These are phyloP conservation scores for Odocoileus hemionus DNA, from an alignment of 2,113 vertebrate species.

Conservation along the genomic window DNA sequence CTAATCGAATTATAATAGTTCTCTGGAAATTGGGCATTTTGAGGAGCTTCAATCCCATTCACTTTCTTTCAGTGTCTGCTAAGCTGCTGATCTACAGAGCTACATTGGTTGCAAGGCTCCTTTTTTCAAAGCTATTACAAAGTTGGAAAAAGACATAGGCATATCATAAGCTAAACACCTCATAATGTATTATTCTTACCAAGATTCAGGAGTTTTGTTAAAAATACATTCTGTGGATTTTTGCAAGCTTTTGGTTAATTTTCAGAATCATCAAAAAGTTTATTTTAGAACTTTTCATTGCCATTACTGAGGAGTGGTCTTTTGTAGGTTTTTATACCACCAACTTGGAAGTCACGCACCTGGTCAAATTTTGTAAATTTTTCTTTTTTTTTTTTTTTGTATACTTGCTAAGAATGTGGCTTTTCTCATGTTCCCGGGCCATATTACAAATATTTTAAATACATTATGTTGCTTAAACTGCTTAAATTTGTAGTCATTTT, in stretches of 20 bases:
- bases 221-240: neutral
- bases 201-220: neutral
- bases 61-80: neutral
- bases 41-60: neutral
- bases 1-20: neutral
- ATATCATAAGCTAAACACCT: neutral
- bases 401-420: neutral
- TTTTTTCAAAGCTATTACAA: neutral
- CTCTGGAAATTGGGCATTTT: neutral
- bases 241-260: neutral
- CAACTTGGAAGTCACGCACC: neutral
- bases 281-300: neutral
- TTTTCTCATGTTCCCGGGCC: neutral
- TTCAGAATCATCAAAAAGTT: neutral
- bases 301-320: neutral
- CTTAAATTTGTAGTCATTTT: neutral
- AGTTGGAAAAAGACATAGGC: neutral
- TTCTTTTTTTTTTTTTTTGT: neutral
- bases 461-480: neutral
- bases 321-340: neutral
- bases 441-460: neutral
- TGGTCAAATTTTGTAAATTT: neutral
- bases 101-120: neutral
- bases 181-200: neutral
- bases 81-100: neutral